Evolutionary conservation across 2,797 vertebrate species (phyloP), one percentile per base, ranked within the genome.

Genomic region (Bovichtus variegatus): DNA sequence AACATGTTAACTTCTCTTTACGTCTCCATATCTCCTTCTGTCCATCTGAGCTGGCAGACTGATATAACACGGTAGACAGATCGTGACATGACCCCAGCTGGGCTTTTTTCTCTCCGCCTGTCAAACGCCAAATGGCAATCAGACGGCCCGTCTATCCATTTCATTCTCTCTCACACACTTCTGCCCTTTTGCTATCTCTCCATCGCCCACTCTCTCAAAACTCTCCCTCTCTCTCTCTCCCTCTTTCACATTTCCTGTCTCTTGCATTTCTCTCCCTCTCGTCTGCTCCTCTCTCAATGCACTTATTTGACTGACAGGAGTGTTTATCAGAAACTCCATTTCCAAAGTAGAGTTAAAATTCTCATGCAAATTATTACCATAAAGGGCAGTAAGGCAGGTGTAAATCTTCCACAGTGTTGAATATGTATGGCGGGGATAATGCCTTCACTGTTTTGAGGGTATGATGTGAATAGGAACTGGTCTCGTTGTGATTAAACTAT

Each of bases 51-150:
- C 29, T 67, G 60, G 55, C 80, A 78, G 74, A 69, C 54, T 55
- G 72, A 71, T 74, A 9, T 7, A 76, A 67, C 21, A 54, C 16
- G 2, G 75, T 6, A 21, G 64, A 85, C 55, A 65, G 63, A 67
- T 54, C n/a, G 38, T 79, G 85, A 81, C 31, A 21, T 70, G 82
- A 90, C 73, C 79, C 44, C 81, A 74, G 82, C 81, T 66, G 73
- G 63, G 67, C 72, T 50, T 55, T 58, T 58, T 60, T 74, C 57
- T 74, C 59, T 21, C 65, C 53, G 25, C 65, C 77, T 73, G 71
- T 82, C 87, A 83, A 66, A 84, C 23, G 6, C 68, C 82, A 91
- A 92, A 91, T 83, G 86, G 87, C 91, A 85, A 86, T 91, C 87
- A 87, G 69, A 55, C 63, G 27, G 61, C 71, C 67, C 51, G 34